Evolutionary conservation across 92 coral and sea anemone genomes (phyloP), one percentile per base, ranked within the genome.

Genomic region (Actinernus sp.): DNA sequence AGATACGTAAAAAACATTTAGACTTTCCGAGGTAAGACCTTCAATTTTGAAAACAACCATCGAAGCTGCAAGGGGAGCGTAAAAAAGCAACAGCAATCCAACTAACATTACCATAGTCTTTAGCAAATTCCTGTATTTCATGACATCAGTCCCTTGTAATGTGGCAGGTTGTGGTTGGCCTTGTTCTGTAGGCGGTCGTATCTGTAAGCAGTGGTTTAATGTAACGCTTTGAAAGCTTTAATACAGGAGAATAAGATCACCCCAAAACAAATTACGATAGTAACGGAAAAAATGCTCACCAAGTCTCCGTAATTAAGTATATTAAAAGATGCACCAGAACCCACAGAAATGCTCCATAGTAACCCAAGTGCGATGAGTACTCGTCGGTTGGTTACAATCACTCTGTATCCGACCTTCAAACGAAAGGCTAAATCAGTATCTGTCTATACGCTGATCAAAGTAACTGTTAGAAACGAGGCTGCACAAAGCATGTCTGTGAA

Each of bases 131-230:
- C 22, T 45, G 52, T 45, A 45, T 45, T 45, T 45, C 21, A 9
- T 45, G 11, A 45, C 52, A 18, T 45, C 52, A 5, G 19, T 45
- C 19, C 52, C 52, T 45, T 45, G 52, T 18, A n/a, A n/a, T n/a
- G n/a, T n/a, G n/a, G n/a, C n/a, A n/a, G n/a, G n/a, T n/a, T n/a
- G n/a, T n/a, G n/a, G n/a, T n/a, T n/a, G n/a, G n/a, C n/a, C n/a
- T n/a, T n/a, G n/a, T n/a, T n/a, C n/a, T n/a, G n/a, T n/a, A n/a
- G n/a, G n/a, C n/a, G n/a, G n/a, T n/a, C n/a, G n/a, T n/a, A n/a
- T n/a, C n/a, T n/a, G n/a, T n/a, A n/a, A n/a, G n/a, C n/a, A n/a
- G n/a, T n/a, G n/a, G n/a, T n/a, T n/a, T n/a, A n/a, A n/a, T n/a
- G n/a, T n/a, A n/a, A n/a, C n/a, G 52, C 22, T 23, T 17, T 45